Conservation (phyloP, 2,888 invertebrate genomes). For the Drosophila austrosaltans region DNA sequence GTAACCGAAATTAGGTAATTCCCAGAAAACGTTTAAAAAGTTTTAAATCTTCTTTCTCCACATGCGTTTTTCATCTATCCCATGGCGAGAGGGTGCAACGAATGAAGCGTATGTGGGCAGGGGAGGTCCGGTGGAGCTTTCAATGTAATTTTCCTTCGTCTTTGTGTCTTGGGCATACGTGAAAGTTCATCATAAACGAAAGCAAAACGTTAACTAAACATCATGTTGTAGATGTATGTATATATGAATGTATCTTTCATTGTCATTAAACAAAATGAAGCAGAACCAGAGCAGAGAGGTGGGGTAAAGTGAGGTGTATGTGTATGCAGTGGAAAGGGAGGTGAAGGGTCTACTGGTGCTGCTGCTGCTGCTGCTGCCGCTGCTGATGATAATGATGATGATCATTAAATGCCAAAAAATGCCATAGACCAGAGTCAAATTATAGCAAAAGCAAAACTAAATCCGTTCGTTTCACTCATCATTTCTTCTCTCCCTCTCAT, state of each 20-base stretch:
- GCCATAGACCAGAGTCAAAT: slow-evolving; percentile 65
- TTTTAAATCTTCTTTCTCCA: slow-evolving; percentile 55
- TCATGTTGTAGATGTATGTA: slow-evolving; percentile 29
- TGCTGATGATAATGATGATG: slow-evolving; percentile 39
- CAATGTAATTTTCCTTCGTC: slow-evolving; percentile 57
- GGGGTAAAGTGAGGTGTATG: slow-evolving; percentile 44
- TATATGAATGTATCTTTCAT: slow-evolving; percentile 40
- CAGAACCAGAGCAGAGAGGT: slow-evolving; percentile 70
- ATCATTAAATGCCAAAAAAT: slow-evolving; percentile 73
- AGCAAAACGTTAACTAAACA: slow-evolving; percentile 66
- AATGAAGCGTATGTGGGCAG: background rate
- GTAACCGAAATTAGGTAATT: slow-evolving; percentile 78
- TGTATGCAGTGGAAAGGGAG: background rate
- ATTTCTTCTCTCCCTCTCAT: slow-evolving; percentile 65
- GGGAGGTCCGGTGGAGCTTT: slow-evolving; percentile 44
- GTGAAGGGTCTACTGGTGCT: background rate
- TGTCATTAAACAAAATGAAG: slow-evolving; percentile 79
- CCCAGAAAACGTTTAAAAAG: slow-evolving; percentile 68
- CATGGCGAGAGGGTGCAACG: slow-evolving; percentile 27
- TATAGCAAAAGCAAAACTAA: slow-evolving; percentile 73
- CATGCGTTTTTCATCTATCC: slow-evolving; percentile 28
- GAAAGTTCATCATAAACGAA: slow-evolving; percentile 79
- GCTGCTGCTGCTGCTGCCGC: too few relatives aligned
- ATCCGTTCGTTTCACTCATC: slow-evolving; percentile 63
- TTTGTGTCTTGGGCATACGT: slow-evolving; percentile 54